A percentile compares a stretch with the other conserved stretches of the same genome.
Evolutionary conservation across 2,888 invertebrate genomes (phyloP).

Genomic region (Cryptus armator): DNA sequence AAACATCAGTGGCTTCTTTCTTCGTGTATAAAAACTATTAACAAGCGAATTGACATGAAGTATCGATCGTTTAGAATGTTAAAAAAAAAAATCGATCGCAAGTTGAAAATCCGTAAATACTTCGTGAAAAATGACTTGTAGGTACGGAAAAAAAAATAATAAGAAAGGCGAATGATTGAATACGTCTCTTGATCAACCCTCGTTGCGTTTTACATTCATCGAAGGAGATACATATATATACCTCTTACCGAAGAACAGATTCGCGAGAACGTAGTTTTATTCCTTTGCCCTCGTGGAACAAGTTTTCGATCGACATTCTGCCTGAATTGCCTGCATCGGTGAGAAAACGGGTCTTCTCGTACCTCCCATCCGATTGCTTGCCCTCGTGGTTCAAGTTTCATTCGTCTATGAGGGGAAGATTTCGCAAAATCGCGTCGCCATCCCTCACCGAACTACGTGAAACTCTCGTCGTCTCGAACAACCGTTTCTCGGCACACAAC

Average conservation of each 20-base stretch:
- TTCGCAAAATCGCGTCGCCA: neutral
- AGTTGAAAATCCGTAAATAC: too few relatives aligned
- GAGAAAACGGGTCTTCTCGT: neutral
- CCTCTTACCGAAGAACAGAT: neutral
- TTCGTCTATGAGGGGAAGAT: slow-evolving; percentile 13
- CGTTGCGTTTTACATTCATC: neutral
- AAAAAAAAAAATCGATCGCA: too few relatives aligned
- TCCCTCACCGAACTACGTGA: neutral
- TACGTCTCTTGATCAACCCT: neutral
- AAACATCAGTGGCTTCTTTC: too few relatives aligned
- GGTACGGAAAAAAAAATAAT: too few relatives aligned
- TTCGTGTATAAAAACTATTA: too few relatives aligned
- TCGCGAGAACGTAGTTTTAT: neutral
- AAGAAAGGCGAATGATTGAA: neutral
- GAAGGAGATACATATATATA: neutral
- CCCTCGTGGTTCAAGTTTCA: slow-evolving; percentile 10
- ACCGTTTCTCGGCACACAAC: neutral
- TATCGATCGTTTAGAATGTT: too few relatives aligned
- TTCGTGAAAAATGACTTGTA: too few relatives aligned
- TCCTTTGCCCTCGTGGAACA: neutral
- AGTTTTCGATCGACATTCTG: neutral
- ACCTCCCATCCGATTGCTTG: neutral
- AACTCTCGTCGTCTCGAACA: slow-evolving; percentile 1
- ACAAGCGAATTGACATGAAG: too few relatives aligned
- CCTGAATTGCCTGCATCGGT: neutral